phyloP scores from a whole-genome alignment of 2,888 invertebrate species.

The Cyclophora albipunctata region DNA sequence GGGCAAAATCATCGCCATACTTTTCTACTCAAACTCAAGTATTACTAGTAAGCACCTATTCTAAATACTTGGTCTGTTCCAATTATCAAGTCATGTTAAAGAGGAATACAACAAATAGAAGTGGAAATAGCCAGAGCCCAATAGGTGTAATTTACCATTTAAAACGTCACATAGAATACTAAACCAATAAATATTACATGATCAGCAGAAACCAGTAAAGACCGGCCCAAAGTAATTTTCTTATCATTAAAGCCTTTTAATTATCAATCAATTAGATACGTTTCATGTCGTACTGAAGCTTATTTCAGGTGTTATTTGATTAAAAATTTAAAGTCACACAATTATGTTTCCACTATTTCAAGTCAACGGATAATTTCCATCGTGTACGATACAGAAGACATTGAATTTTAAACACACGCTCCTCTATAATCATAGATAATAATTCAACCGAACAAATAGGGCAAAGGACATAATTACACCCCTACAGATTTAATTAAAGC shows the following conservation, averaged over 20 bases:
- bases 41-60: too few relatives aligned
- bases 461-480: slow-evolving; percentile 68
- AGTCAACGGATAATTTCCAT: slow-evolving; percentile 42
- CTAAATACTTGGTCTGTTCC: too few relatives aligned
- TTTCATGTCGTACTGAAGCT: slow-evolving; percentile 47
- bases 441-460: slow-evolving; percentile 60
- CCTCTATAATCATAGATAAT: slow-evolving; percentile 59
- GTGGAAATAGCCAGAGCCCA: too few relatives aligned
- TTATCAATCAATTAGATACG: slow-evolving; percentile 44
- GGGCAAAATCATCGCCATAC: too few relatives aligned
- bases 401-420: slow-evolving; percentile 52
- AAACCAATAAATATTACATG: slow-evolving; percentile 10
- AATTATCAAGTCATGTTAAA: too few relatives aligned
- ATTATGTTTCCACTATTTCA: slow-evolving; percentile 49
- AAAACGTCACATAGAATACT: too few relatives aligned
- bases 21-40: too few relatives aligned
- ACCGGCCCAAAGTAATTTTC: slow-evolving; percentile 33
- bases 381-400: slow-evolving; percentile 38
- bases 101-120: too few relatives aligned
- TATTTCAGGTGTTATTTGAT: slow-evolving; percentile 71
- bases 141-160: too few relatives aligned
- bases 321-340: slow-evolving; percentile 56
- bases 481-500: slow-evolving; percentile 56
- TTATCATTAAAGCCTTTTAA: slow-evolving; percentile 40
- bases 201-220: slow-evolving; percentile 6